Conservation (phyloP, 2,113 vertebrate species). For the Copsychus sechellarum region DNA sequence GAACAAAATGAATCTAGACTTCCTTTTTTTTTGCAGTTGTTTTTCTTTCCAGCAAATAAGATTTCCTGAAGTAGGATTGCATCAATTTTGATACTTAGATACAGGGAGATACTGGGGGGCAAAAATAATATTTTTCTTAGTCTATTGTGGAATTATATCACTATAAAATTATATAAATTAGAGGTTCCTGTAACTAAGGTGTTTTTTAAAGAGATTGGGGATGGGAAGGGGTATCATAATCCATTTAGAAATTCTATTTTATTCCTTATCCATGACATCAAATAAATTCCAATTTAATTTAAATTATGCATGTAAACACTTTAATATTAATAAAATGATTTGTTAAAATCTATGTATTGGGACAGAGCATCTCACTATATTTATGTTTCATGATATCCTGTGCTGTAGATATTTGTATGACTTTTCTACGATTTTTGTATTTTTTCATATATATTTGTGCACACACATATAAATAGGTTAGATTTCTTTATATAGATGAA, state of each 20-base stretch:
- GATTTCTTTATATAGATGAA: background rate
- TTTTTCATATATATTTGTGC: background rate
- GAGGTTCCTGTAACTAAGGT: background rate
- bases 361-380: background rate
- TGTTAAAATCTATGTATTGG: background rate
- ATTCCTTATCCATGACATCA: background rate
- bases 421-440: background rate
- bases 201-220: background rate
- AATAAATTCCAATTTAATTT: background rate
- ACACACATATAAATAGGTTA: rapidly evolving
- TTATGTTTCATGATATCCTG: background rate
- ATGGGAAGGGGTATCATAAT: background rate
- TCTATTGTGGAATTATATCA: background rate
- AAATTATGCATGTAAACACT: background rate
- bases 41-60: background rate
- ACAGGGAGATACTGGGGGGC: rapidly evolving
- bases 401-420: background rate
- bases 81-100: background rate
- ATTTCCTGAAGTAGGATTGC: background rate
- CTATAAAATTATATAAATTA: background rate
- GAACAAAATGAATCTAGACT: background rate
- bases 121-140: background rate
- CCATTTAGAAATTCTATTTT: background rate
- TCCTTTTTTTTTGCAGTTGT: background rate
- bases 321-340: background rate